Evolutionary conservation across 2,113 vertebrate species (phyloP).

Genomic region (Chrysemys picta): DNA sequence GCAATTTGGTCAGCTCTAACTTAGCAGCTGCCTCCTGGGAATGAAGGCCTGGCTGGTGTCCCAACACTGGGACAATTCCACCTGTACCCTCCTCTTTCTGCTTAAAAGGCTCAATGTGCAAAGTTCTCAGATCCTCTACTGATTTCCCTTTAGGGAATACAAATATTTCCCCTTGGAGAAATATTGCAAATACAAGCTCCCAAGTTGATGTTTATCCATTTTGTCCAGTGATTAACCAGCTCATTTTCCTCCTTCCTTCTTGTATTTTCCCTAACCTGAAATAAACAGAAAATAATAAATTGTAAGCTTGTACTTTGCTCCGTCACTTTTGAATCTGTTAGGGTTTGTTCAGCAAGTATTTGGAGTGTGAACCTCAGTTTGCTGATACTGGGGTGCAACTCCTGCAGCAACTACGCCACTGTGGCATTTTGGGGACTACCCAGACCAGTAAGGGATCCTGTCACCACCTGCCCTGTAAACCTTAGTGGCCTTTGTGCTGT

Average conservation of each 20-base stretch:
- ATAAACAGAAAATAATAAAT: neutral
- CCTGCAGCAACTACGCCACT: no score
- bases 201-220: neutral
- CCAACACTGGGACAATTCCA: neutral
- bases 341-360: neutral
- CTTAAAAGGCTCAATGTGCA: neutral
- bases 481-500: no score
- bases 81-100: neutral
- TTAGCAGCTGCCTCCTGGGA: neutral
- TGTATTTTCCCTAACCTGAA: neutral
- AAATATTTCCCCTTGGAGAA: neutral
- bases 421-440: no score
- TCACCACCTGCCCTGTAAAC: no score
- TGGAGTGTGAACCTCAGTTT: neutral
- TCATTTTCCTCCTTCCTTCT: no score
- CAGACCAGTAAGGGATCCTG: no score
- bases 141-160: neutral
- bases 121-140: neutral
- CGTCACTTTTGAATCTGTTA: neutral
- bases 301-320: neutral
- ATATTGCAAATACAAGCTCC: neutral
- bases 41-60: neutral
- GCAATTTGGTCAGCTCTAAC: neutral
- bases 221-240: neutral
- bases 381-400: neutral